phyloP scores from a whole-genome alignment of 2,797 vertebrate species.

The Megalops cyprinoides region DNA sequence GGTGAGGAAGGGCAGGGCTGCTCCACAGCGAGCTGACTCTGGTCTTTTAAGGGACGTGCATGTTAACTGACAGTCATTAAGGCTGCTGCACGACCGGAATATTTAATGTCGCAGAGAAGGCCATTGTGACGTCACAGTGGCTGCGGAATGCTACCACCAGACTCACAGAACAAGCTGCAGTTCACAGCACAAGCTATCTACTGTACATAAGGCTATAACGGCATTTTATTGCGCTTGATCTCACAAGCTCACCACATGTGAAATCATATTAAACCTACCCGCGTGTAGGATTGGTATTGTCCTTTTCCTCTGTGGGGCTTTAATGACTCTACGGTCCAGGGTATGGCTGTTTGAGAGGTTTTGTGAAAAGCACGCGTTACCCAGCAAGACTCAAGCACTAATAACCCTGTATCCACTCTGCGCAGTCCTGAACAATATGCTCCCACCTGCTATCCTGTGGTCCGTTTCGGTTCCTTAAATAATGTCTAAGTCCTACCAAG shows the following conservation, averaged over 20 bases:
- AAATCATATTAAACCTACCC: no score
- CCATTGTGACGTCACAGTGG: background rate
- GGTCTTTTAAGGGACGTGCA: slow-evolving; percentile 55
- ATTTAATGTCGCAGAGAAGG: no score
- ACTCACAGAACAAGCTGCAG: no score
- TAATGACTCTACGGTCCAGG: background rate
- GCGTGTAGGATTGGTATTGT: no score
- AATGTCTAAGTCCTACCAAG: background rate
- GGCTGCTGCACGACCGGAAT: background rate
- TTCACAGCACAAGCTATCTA: no score
- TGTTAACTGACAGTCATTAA: slow-evolving; percentile 33
- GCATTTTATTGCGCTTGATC: no score
- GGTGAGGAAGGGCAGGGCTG: slow-evolving; percentile 48
- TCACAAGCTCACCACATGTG: no score
- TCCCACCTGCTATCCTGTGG: background rate
- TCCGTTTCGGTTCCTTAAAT: background rate
- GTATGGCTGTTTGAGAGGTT: background rate
- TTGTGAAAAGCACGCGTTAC: background rate
- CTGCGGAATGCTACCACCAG: background rate
- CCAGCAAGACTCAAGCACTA: background rate
- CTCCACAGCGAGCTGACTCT: slow-evolving; percentile 62
- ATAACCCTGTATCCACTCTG: no score
- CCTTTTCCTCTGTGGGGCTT: background rate
- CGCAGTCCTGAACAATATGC: no score
- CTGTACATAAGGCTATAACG: no score